Evolutionary conservation across 2,797 vertebrate genomes (phyloP).

Genomic region (Philypnodon macrostomus): DNA sequence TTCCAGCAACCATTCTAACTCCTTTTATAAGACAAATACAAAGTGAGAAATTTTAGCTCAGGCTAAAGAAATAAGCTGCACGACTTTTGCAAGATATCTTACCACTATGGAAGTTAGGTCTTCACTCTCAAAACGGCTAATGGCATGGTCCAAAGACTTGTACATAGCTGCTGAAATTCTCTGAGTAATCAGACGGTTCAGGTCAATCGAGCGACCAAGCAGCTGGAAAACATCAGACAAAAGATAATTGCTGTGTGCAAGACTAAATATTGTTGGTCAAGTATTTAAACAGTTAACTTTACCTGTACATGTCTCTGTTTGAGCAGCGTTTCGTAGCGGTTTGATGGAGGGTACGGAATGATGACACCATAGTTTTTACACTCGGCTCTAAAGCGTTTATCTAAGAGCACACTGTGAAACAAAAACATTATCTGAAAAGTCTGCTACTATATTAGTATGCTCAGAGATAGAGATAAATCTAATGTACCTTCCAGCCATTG

Average conservation of each 20-base stretch:
- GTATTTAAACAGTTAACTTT: not conserved
- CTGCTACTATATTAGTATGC: not conserved
- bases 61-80: not conserved
- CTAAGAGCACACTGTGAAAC: constrained; percentile 85
- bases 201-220: constrained; percentile 93
- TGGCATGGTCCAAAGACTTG: constrained; percentile 92
- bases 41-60: not conserved
- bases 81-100: constrained; percentile 3
- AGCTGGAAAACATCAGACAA: constrained; percentile 73
- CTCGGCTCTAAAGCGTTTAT: constrained; percentile 92
- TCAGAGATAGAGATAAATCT: not conserved
- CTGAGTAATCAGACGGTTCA: constrained; percentile 96
- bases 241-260: not conserved
- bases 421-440: not conserved
- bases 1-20: constrained; percentile 93
- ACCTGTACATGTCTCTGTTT: constrained; percentile 99
- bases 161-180: constrained; percentile 93
- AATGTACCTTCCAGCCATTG: constrained; percentile 95
- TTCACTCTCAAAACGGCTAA: constrained; percentile 96
- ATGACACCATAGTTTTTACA: constrained; percentile 95
- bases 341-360: constrained; percentile 88
- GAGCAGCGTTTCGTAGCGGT: constrained; percentile 93
- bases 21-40: constrained; percentile 64
- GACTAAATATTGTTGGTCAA: not conserved
- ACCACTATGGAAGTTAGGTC: constrained; percentile 97